Evolutionary conservation across 2,113 vertebrate genomes (phyloP).

Genomic region (Dasyornis broadbenti): DNA sequence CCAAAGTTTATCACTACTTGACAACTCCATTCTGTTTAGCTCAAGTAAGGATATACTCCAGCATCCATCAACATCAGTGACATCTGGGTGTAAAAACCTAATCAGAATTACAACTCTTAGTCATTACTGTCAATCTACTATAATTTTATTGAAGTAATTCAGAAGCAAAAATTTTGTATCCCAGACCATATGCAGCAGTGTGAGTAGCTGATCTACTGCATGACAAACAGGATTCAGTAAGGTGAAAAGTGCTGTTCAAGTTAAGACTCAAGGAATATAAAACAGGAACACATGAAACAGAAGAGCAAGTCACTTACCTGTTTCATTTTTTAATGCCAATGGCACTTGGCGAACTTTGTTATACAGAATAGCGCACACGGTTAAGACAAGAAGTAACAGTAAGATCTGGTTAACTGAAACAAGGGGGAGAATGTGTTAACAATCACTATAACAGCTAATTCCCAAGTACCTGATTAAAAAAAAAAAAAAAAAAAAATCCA

Average conservation of each 20-base stretch:
- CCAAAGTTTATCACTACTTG: neutral
- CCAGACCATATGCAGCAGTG: neutral
- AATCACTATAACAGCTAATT: neutral
- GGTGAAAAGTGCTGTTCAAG: neutral
- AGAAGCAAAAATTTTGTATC: neutral
- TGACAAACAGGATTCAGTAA: neutral
- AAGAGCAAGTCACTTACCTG: constrained; percentile 63
- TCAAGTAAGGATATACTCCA: neutral
- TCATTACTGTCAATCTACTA: neutral
- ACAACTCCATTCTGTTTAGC: neutral
- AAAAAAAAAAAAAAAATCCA: neutral
- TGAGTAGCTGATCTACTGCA: neutral
- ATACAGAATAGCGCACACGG: constrained; percentile 83
- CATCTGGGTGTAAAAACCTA: neutral
- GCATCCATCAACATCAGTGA: neutral
- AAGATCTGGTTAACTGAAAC: constrained; percentile 84
- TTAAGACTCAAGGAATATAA: neutral
- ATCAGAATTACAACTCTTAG: neutral
- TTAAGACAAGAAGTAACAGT: constrained; percentile 83
- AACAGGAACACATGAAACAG: neutral
- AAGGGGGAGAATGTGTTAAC: neutral
- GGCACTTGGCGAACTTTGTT: constrained; percentile 75
- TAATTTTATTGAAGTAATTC: neutral
- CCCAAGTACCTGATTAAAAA: neutral
- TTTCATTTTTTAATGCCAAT: constrained; percentile 28